Conservation (phyloP, 2,797 vertebrate species). For the Triplophysa bombifrons region DNA sequence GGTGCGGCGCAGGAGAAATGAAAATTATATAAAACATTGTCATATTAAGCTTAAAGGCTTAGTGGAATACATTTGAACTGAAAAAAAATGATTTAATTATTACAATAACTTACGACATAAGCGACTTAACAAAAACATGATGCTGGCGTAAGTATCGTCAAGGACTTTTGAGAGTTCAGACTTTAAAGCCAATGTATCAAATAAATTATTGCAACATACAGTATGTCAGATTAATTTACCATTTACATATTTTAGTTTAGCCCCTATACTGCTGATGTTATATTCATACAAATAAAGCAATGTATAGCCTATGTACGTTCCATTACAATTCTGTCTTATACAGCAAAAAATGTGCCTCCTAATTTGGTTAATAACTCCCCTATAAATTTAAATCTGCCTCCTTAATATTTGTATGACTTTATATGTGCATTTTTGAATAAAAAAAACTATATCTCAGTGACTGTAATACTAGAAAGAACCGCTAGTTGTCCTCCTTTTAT, state of each 20-base stretch:
- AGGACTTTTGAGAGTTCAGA: background rate
- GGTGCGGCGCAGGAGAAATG: background rate
- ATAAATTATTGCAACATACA: background rate
- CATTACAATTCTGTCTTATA: background rate
- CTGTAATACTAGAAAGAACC: constrained; percentile 6
- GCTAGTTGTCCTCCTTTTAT: background rate
- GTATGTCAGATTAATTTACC: background rate
- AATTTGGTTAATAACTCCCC: too few species aligned
- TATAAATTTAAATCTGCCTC: background rate
- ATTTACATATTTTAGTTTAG: background rate
- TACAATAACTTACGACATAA: background rate
- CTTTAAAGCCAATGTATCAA: background rate
- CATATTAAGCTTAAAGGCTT: background rate
- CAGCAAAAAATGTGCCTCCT: background rate
- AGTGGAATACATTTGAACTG: background rate
- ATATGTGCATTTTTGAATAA: background rate
- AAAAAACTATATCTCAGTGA: background rate
- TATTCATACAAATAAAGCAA: too few species aligned
- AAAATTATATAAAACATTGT: background rate
- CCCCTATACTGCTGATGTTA: too few species aligned
- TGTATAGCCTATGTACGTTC: too few species aligned
- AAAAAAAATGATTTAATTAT: background rate
- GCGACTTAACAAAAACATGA: background rate
- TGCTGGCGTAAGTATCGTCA: background rate
- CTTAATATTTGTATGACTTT: background rate